phyloP scores from a whole-genome alignment of 2,797 vertebrate species.

The Lindbergichthys nudifrons region DNA sequence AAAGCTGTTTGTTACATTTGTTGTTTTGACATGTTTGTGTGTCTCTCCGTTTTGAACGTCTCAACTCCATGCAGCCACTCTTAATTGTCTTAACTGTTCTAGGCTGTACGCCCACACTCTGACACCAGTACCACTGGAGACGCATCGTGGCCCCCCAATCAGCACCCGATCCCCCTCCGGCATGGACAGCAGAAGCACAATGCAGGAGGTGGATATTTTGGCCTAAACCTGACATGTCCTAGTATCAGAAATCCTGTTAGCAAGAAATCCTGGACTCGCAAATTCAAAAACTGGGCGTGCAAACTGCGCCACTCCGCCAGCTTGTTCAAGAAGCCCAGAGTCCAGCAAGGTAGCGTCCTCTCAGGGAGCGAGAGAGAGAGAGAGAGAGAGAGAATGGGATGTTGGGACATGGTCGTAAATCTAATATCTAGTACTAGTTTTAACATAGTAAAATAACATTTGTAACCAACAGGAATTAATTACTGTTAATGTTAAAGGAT shows the following conservation, averaged over 20 bases:
- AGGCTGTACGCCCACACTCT: conserved; percentile 88
- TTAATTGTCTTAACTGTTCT: conserved; percentile 77
- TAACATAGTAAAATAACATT: conserved; percentile 78
- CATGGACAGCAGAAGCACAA: conserved; percentile 88
- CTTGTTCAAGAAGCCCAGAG: conserved; percentile 97
- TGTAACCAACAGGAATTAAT: conserved; percentile 71
- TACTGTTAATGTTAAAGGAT: conserved; percentile 65
- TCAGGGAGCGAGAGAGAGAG: conserved; percentile 85
- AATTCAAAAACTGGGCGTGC: conserved; percentile 98
- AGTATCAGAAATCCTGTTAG: conserved; percentile 98
- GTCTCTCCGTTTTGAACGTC: conserved; percentile 48
- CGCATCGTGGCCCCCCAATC: conserved; percentile 81
- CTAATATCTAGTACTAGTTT: conserved; percentile 81
- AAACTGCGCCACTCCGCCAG: conserved; percentile 96
- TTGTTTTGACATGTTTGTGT: conserved; percentile 51
- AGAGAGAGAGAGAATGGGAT: conserved; percentile 82
- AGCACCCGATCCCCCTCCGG: conserved; percentile 83
- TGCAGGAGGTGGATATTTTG: conserved; percentile 99
- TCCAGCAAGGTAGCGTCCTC: conserved; percentile 94
- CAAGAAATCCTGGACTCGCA: conserved; percentile 97
- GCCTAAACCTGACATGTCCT: conserved; percentile 99
- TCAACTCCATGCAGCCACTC: conserved; percentile 56
- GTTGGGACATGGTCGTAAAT: conserved; percentile 78
- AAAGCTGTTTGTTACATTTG: conserved; percentile 41
- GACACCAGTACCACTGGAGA: conserved; percentile 86